phyloP scores from a whole-genome alignment of 2,888 invertebrate genomes.

The Kuschelorhynchus macadamiae region DNA sequence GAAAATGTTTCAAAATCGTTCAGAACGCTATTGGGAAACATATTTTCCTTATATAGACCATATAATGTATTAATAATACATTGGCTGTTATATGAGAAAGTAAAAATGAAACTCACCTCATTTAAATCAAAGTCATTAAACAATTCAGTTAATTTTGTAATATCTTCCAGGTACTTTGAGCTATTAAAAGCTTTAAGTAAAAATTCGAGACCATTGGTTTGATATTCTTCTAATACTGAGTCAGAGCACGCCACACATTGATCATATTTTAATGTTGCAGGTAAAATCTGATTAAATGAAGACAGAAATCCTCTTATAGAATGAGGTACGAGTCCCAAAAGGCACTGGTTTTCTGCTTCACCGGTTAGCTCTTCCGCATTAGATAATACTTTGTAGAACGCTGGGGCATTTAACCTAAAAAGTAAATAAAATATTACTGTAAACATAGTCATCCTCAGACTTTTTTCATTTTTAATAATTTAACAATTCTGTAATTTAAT shows the following conservation, averaged over 20 bases:
- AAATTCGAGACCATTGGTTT: slow-evolving; percentile 77
- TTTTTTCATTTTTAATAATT: too few relatives aligned
- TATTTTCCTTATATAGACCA: too few relatives aligned
- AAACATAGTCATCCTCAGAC: too few relatives aligned
- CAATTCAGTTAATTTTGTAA: slow-evolving; percentile 84
- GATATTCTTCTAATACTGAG: slow-evolving; percentile 70
- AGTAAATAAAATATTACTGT: too few relatives aligned
- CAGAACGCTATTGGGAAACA: too few relatives aligned
- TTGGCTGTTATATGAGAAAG: too few relatives aligned
- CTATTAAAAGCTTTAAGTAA: slow-evolving; percentile 85
- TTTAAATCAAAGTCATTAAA: slow-evolving; percentile 71
- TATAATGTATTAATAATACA: too few relatives aligned
- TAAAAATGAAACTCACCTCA: too few relatives aligned
- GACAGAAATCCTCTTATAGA: slow-evolving; percentile 94
- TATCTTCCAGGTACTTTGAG: slow-evolving; percentile 85
- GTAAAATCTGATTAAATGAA: slow-evolving; percentile 84
- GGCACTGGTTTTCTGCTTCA: slow-evolving; percentile 56
- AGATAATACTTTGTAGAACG: slow-evolving; percentile 72
- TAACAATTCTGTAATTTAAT: too few relatives aligned
- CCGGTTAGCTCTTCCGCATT: slow-evolving; percentile 23
- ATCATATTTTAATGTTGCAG: slow-evolving; percentile 87
- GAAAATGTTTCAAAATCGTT: too few relatives aligned
- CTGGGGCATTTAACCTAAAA: slow-evolving; percentile 76
- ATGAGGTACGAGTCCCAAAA: slow-evolving; percentile 91
- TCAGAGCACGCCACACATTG: slow-evolving; percentile 95